A percentile compares a stretch with the other conserved stretches of the same genome.
Evolutionary conservation across 2,797 vertebrate genomes (phyloP).

Genomic region (Epinephelus malabaricus): DNA sequence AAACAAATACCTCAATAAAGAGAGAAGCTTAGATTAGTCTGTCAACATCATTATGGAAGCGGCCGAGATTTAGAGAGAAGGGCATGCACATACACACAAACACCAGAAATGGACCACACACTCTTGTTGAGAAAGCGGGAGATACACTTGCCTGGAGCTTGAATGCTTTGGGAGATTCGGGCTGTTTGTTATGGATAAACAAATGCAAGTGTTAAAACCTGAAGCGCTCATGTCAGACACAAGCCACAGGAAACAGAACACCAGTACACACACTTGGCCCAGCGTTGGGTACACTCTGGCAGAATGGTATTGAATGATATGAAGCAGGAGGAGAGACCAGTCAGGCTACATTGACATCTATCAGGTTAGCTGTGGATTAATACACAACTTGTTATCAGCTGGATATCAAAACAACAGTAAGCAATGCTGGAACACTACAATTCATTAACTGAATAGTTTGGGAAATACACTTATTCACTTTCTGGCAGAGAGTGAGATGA

Average conservation of each 20-base stretch:
- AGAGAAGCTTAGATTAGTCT: conserved; percentile 58
- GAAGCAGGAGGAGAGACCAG: conserved; percentile 42
- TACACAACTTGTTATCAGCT: neutral
- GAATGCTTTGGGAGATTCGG: conserved; percentile 94
- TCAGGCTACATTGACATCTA: conserved; percentile 14
- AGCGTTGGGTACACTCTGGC: conserved; percentile 2
- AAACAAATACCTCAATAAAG: conserved; percentile 72
- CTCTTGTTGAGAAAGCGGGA: conserved; percentile 59
- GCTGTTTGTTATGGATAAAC: conserved; percentile 94
- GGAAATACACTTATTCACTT: neutral
- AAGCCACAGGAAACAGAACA: conserved; percentile 60
- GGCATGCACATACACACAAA: conserved; percentile 70
- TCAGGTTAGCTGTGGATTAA: conserved; percentile 34
- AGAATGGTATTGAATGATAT: conserved; percentile 30
- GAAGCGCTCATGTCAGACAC: conserved; percentile 70
- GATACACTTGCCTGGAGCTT: conserved; percentile 95
- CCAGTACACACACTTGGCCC: conserved; percentile 21
- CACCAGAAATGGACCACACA: conserved; percentile 46
- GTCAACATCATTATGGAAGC: conserved; percentile 51
- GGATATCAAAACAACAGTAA: conserved; percentile 12
- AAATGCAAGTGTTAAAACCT: conserved; percentile 90
- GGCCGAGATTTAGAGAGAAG: conserved; percentile 44
- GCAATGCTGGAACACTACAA: neutral
- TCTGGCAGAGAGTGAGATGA: neutral
- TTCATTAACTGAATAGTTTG: conserved; percentile 10